Evolutionary conservation across 2,113 vertebrate species (phyloP).

Genomic region (Coptodon bakossiorum): DNA sequence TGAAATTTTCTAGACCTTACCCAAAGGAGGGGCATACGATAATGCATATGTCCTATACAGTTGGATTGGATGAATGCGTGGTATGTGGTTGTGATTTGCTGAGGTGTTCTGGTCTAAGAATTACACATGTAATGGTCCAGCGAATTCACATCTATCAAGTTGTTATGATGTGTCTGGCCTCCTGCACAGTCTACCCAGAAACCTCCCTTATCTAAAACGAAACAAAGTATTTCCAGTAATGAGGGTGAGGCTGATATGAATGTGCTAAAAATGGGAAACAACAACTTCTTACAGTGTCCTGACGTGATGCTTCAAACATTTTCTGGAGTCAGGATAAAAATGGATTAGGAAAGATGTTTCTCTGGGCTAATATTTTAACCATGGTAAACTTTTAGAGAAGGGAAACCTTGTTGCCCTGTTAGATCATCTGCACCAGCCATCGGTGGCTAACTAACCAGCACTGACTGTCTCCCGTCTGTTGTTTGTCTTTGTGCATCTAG

Average conservation of each 20-base stretch:
- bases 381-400: neutral
- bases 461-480: neutral
- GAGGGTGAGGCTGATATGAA: neutral
- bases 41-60: neutral
- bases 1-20: neutral
- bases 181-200: neutral
- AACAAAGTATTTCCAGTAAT: neutral
- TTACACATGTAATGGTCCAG: neutral
- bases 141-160: neutral
- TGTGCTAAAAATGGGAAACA: neutral
- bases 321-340: neutral
- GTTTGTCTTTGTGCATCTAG: conserved; percentile 54
- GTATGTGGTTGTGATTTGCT: neutral
- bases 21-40: neutral
- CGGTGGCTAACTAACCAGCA: neutral
- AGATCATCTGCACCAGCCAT: neutral
- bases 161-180: neutral
- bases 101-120: neutral
- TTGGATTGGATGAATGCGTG: neutral
- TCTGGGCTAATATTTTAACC: neutral
- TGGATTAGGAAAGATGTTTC: neutral
- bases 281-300: neutral
- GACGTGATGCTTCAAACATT: neutral
- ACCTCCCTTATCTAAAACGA: neutral
- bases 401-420: neutral